A percentile compares a stretch with the other conserved stretches of the same genome.
Conservation (phyloP, 1,140 invertebrate species). For the Paraescarpia echinospica region DNA sequence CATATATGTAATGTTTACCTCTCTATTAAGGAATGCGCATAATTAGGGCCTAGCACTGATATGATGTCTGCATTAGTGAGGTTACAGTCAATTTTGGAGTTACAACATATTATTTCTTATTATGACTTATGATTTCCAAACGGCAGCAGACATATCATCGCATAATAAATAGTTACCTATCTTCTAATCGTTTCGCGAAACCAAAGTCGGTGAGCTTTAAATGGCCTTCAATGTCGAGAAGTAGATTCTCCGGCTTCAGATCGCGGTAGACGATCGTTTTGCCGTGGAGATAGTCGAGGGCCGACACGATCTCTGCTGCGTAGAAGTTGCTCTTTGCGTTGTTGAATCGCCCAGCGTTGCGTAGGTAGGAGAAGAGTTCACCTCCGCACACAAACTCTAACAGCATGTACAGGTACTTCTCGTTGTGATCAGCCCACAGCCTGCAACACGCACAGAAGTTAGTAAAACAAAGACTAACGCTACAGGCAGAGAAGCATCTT, state of each 20-base stretch:
- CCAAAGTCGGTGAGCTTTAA: conserved; percentile 99
- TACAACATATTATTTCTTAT: no score
- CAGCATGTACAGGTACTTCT: conserved; percentile 93
- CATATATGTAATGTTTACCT: no score
- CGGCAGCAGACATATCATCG: neutral
- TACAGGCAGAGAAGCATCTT: no score
- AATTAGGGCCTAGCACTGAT: no score
- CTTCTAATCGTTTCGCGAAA: conserved; percentile 97
- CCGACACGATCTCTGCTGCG: conserved; percentile 89
- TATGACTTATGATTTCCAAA: no score
- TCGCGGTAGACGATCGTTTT: conserved; percentile 68
- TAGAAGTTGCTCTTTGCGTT: conserved; percentile 74
- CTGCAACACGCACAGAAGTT: conserved; percentile 61
- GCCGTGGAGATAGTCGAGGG: conserved; percentile 87
- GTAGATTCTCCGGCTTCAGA: conserved; percentile 98
- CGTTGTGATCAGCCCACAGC: conserved; percentile 85
- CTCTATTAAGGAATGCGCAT: no score
- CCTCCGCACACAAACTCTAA: conserved; percentile 96
- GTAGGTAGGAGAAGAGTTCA: conserved; percentile 97
- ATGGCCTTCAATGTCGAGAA: conserved; percentile 95
- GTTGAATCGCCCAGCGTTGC: conserved; percentile 73
- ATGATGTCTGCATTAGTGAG: no score
- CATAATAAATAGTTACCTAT: conserved; percentile 64
- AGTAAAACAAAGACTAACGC: neutral
- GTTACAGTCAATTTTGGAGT: no score